phyloP scores from a whole-genome alignment of 2,888 invertebrate species.

The Artemia sp. region DNA sequence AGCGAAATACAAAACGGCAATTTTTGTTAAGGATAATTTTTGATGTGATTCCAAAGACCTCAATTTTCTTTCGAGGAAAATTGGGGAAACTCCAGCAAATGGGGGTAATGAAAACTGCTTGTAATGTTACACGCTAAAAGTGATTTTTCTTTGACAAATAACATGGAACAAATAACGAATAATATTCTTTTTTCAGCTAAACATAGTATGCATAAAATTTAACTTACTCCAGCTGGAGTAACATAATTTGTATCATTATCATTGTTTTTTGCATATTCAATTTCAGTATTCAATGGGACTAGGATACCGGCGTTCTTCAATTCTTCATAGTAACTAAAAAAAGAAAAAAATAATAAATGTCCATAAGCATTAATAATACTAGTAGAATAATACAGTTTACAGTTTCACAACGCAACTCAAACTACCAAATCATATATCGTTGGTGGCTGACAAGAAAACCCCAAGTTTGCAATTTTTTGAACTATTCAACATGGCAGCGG shows the following conservation, averaged over 20 bases:
- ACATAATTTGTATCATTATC: not conserved
- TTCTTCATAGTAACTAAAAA: conserved; percentile 1
- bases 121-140: too few species aligned
- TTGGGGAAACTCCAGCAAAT: too few species aligned
- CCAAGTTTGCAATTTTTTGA: too few species aligned
- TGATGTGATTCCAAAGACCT: too few species aligned
- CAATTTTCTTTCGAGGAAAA: too few species aligned
- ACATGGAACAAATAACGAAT: not conserved
- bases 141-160: too few species aligned
- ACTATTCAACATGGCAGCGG: not conserved
- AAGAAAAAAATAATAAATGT: not conserved
- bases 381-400: not conserved
- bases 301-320: not conserved
- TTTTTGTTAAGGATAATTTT: too few species aligned
- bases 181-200: not conserved
- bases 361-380: not conserved
- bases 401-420: too few species aligned
- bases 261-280: not conserved
- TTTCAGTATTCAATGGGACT: not conserved
- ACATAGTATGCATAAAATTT: not conserved
- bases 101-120: too few species aligned
- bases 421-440: too few species aligned
- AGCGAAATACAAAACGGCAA: too few species aligned
- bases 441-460: too few species aligned
- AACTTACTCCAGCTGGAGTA: conserved; percentile 9